Conservation (phyloP, 1,140 invertebrate genomes). For the Cyclina sinensis region DNA sequence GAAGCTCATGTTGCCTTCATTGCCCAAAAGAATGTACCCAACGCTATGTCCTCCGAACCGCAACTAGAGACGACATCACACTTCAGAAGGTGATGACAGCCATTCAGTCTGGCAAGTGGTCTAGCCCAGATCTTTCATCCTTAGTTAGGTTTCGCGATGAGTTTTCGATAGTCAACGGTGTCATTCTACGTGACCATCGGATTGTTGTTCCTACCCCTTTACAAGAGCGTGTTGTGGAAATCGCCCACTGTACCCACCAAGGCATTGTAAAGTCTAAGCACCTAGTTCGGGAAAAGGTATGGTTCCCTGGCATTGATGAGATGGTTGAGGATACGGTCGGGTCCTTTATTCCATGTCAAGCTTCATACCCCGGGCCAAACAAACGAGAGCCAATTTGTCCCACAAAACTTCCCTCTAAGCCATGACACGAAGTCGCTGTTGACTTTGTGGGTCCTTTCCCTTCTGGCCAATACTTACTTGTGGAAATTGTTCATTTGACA, state of each 20-base stretch:
- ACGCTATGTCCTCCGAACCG: conserved; percentile 57
- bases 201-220: conserved; percentile 76
- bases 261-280: too few relatives aligned
- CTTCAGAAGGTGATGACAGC: conserved; percentile 62
- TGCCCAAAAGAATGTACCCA: conserved; percentile 43
- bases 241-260: conserved; percentile 76
- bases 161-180: conserved; percentile 59
- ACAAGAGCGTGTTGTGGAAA: conserved; percentile 63
- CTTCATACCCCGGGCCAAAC: conserved; percentile 42
- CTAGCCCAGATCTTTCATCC: conserved; percentile 2
- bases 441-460: conserved; percentile 77
- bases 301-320: too few relatives aligned
- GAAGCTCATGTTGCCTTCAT: conserved; percentile 69
- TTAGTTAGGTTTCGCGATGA: conserved; percentile 58
- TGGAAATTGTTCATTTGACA: conserved; percentile 69
- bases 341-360: too few relatives aligned
- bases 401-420: conserved; percentile 69
- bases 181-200: conserved; percentile 65
- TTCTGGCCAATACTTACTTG: conserved; percentile 73
- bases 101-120: conserved; percentile 61
- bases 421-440: conserved; percentile 74
- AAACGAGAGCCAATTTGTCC: conserved; percentile 71
- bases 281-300: too few relatives aligned
- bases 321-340: too few relatives aligned
- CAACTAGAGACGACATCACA: conserved; percentile 40